Conservation (phyloP, 2,888 invertebrate species). For the Sarcophaga rosellei region DNA sequence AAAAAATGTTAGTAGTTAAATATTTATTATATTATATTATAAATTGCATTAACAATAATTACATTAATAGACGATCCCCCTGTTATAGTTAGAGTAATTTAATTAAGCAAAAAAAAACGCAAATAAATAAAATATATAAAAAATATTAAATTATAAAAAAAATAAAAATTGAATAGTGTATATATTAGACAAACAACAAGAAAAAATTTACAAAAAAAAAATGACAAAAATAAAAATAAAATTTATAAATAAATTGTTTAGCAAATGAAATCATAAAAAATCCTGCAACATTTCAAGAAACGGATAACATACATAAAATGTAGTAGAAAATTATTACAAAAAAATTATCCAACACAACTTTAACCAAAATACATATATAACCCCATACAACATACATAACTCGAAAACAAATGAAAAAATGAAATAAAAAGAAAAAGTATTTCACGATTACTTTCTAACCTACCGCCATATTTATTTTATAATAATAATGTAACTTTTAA, state of each 20-base stretch:
- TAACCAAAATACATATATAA: not conserved
- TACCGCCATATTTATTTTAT: too few relatives aligned
- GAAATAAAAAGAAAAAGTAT: too few relatives aligned
- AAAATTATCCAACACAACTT: not conserved
- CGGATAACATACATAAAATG: not conserved
- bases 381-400: not conserved
- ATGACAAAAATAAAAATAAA: slow-evolving; percentile 12
- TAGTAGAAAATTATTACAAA: slow-evolving; percentile 13
- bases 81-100: slow-evolving; percentile 69
- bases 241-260: slow-evolving; percentile 4
- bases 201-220: not conserved
- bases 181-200: slow-evolving; percentile 13
- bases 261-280: not conserved
- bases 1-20: slow-evolving; percentile 67
- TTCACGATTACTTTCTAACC: too few relatives aligned
- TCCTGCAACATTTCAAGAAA: not conserved
- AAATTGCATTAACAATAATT: slow-evolving; percentile 58
- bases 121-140: not conserved
- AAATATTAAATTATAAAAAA: not conserved
- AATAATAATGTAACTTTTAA: slow-evolving; percentile 30
- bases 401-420: not conserved
- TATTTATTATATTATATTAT: slow-evolving; percentile 63
- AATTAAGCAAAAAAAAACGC: slow-evolving; percentile 29
- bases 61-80: slow-evolving; percentile 57
- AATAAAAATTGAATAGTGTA: slow-evolving; percentile 1